phyloP scores from a whole-genome alignment of 2,888 invertebrate species.

The Polia nebulosa region DNA sequence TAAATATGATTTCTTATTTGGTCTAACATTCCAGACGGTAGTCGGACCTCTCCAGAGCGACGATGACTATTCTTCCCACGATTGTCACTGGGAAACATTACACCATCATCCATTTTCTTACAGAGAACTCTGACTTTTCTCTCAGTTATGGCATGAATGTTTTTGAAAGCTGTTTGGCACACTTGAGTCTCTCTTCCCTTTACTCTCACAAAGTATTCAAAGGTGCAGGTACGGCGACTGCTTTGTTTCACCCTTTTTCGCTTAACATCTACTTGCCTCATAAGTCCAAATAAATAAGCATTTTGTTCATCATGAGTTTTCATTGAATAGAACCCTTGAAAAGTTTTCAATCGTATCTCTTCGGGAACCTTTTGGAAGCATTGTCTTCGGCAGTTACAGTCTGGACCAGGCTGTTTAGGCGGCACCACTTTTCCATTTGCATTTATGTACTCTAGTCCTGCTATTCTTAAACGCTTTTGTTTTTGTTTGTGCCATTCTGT shows the following conservation, averaged over 20 bases:
- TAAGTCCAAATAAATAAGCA: slow-evolving; percentile 91
- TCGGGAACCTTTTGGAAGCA: slow-evolving; percentile 90
- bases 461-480: slow-evolving; percentile 90
- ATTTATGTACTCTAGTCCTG: slow-evolving; percentile 90
- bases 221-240: slow-evolving; percentile 90
- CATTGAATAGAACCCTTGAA: slow-evolving; percentile 90
- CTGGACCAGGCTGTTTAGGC: slow-evolving; percentile 89
- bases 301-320: slow-evolving; percentile 91
- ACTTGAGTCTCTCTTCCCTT: slow-evolving; percentile 91
- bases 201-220: slow-evolving; percentile 90
- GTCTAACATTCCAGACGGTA: slow-evolving; percentile 87
- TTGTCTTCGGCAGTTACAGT: slow-evolving; percentile 89
- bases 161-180: slow-evolving; percentile 91
- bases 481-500: slow-evolving; percentile 92
- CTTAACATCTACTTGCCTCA: slow-evolving; percentile 91
- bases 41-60: slow-evolving; percentile 88
- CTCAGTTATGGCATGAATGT: slow-evolving; percentile 91
- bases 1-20: slow-evolving; percentile 90
- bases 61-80: slow-evolving; percentile 90
- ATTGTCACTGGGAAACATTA: slow-evolving; percentile 91
- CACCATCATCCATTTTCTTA: slow-evolving; percentile 91
- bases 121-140: slow-evolving; percentile 90
- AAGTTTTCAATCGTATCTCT: slow-evolving; percentile 87
- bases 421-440: slow-evolving; percentile 91
- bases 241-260: slow-evolving; percentile 90